Base-by-base conservation (phyloP, 2,113 vertebrate species). In the Thunnus thynnus region DNA sequence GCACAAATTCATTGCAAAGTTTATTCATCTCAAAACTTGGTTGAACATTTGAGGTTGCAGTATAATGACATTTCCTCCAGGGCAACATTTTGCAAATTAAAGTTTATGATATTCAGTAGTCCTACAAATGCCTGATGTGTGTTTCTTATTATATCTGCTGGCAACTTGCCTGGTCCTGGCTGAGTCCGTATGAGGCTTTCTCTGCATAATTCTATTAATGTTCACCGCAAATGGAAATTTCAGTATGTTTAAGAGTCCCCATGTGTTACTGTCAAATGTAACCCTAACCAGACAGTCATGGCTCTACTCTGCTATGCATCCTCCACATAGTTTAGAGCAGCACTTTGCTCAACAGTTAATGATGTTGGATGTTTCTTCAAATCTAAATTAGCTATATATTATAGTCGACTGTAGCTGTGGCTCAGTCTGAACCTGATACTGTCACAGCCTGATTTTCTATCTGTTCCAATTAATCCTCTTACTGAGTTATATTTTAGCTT, bases 41-140 rank as follows among this genome's bases (percentile, higher is more conserved):
- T 85, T 84, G 71, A 88, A 86, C 71, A 67, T 86, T 84, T 65
- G 66, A 73, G 65, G 65, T 82, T 82, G 62, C 78, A 76, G 87
- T 82, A 64, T 82, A 85, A 86, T 84, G 67, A 70, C 56, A 83
- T 87, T 88, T 85, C 65, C 89, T 89, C 72, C 69, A 67, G 86
- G 86, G 78, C 71, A 85, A 69, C 65, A 55, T 65, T 89, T 84
- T 77, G 73, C 64, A 90, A 89, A 90, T 91, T 72, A 72, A 76
- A 89, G 65, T 86, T 88, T 84, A 84, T 84, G 69, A 76, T 86
- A 87, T 91, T 85, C 65, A 72, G 41, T 71, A 76, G 72, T 81
- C 44, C 73, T 78, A 78, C 80, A 81, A 84, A 70, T 83, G 77
- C 30, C 83, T 62, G 74, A 84, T 84, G 80, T 80, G 68, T 78